Conservation (phyloP, 1,140 invertebrate genomes). For the Calephelis virginiensis region DNA sequence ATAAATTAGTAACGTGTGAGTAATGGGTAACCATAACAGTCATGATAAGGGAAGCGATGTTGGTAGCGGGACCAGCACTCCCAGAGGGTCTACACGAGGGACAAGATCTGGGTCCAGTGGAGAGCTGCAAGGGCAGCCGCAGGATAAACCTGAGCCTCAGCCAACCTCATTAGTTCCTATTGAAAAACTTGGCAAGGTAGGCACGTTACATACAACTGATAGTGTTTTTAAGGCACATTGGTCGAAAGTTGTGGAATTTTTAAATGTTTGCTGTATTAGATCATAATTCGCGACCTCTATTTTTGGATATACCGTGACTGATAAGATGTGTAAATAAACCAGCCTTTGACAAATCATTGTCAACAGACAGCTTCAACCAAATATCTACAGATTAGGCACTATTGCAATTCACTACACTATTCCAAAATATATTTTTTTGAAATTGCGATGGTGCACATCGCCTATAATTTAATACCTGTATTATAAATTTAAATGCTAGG, state of each 20-base stretch:
- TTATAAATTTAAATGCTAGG: too few relatives aligned
- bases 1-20: constrained; percentile 19
- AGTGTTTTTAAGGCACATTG: neutral
- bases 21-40: constrained; percentile 69
- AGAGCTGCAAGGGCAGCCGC: constrained; percentile 73
- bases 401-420: neutral
- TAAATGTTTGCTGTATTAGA: constrained; percentile 16
- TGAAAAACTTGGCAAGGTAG: constrained; percentile 85
- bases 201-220: neutral
- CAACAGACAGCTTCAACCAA: neutral
- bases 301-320: constrained; percentile 6
- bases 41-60: constrained; percentile 53
- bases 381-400: neutral
- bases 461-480: too few relatives aligned
- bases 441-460: too few relatives aligned
- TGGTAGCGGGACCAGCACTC: constrained; percentile 64
- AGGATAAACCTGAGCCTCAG: constrained; percentile 66
- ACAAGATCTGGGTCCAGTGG: constrained; percentile 80
- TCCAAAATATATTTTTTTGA: neutral
- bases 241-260: neutral
- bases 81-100: constrained; percentile 68
- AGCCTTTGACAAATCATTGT: neutral
- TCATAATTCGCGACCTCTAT: constrained; percentile 11
- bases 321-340: constrained; percentile 11
- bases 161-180: constrained; percentile 82